Conservation (phyloP, 2,888 invertebrate species). For the Ophonus ardosiacus region DNA sequence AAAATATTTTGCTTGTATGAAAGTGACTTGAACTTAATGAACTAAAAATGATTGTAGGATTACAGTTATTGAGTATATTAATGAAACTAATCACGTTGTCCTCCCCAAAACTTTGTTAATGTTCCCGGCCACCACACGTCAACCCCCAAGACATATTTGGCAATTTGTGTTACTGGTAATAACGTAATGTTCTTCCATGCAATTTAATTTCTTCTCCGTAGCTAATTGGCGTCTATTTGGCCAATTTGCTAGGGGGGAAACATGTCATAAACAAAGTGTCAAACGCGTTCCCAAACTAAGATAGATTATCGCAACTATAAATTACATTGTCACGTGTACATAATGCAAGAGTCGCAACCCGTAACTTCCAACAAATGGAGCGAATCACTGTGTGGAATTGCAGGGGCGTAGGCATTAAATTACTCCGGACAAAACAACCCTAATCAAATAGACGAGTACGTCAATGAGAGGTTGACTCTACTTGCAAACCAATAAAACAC, state of each 20-base stretch:
- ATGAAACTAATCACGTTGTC: neutral
- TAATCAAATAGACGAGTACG: neutral
- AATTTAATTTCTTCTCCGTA: neutral
- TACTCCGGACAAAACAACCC: neutral
- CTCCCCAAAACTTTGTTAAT: neutral
- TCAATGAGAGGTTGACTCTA: no score
- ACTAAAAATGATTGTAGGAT: neutral
- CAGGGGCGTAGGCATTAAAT: neutral
- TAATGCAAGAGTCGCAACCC: slow-evolving; percentile 34
- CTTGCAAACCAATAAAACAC: no score
- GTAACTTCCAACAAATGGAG: slow-evolving; percentile 14
- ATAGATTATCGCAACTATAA: slow-evolving; percentile 61
- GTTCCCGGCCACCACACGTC: no score
- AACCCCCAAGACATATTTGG: neutral
- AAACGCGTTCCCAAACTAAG: slow-evolving; percentile 59
- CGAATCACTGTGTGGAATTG: slow-evolving; percentile 17
- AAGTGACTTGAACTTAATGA: no score
- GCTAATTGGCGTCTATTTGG: slow-evolving; percentile 15
- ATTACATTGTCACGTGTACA: slow-evolving; percentile 53
- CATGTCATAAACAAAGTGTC: slow-evolving; percentile 58
- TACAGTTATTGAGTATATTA: neutral
- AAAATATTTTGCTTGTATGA: no score
- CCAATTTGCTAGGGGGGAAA: slow-evolving; percentile 21
- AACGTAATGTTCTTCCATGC: neutral
- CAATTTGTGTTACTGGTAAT: neutral